These are phyloP conservation scores for Brachymystax lenok DNA, from an alignment of 2,797 vertebrate species.

Conservation along the genomic window DNA sequence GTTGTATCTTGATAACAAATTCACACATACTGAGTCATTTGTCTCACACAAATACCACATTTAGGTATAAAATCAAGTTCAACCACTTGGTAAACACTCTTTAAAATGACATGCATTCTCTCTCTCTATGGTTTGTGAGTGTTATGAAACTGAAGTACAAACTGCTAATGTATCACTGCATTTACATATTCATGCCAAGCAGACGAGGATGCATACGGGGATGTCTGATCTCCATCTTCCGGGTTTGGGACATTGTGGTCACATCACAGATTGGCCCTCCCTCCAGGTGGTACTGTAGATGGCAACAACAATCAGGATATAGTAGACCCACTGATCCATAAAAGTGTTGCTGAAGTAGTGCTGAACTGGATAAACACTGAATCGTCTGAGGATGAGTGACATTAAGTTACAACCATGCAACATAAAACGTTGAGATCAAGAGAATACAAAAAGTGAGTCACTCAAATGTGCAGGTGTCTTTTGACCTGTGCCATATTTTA, in stretches of 20 bases:
- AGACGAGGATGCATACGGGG: constrained; percentile 25
- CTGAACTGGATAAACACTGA: constrained; percentile 11
- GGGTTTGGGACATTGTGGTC: constrained; percentile 29
- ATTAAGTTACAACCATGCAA: constrained; percentile 47
- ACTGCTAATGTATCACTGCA: constrained; percentile 50
- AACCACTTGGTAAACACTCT: constrained; percentile 33
- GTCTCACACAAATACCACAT: constrained; percentile 48
- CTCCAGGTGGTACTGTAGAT: constrained; percentile 16
- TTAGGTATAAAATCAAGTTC: constrained; percentile 49
- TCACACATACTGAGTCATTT: constrained; percentile 28
- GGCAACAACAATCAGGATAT: constrained; percentile 49
- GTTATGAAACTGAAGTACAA: constrained; percentile 50
- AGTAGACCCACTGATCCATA: constrained; percentile 55
- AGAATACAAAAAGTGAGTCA: constrained; percentile 12
- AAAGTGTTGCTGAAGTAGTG: constrained; percentile 62
- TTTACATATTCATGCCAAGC: constrained; percentile 45
- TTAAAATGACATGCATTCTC: constrained; percentile 15
- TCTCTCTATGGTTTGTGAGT: constrained; percentile 70
- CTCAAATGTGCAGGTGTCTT: constrained; percentile 31
- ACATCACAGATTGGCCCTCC: constrained; percentile 34
- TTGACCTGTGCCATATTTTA: constrained; percentile 35
- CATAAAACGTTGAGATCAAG: neutral
- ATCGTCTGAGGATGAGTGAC: constrained; percentile 29
- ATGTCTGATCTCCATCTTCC: constrained; percentile 35
- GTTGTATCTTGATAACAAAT: neutral